Evolutionary conservation across 2,797 vertebrate species (phyloP), one percentile per base, ranked within the genome.

Genomic region (Lepidocolaptes lacrymiger): DNA sequence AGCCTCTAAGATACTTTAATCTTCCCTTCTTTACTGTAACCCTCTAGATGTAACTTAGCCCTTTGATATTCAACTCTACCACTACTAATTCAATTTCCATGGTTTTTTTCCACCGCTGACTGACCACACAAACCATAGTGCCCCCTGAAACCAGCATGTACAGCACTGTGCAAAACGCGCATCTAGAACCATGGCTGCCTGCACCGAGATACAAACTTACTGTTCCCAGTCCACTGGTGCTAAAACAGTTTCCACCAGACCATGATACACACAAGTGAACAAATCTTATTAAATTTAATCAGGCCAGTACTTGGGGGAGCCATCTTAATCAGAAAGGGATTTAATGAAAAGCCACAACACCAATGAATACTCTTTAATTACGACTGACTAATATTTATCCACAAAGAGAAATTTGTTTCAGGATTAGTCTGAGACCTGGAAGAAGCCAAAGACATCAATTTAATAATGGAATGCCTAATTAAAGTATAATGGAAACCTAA

Each of bases 401-500:
- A 97, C 96, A 97, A 97, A 97, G 94, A 97, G 85, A 89, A 97
- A 97, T 98, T 97, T 97, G 93, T 97, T 97, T 97, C 94, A 97
- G 95, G 94, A 97, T 98, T 97, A 97, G 93, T 93, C 88, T 96
- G 95, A 96, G 97, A 95, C 94, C 92, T 97, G 75, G 80, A 97
- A 95, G 97, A 96, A 97, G 96, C 91, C 89, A 95, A 96, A 97
- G 92, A 97, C 93, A 97, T 95, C 96, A 97, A 96, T 97, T 97
- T 94, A 97, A 98, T 98, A 97, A 98, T 89, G 85, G 93, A 97
- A 98, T 91, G 91, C 89, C 96, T 98, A 98, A 98, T 98, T 98
- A 97, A 97, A 97, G 93, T 91, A 97, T 97, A 98, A 98, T 97
- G 89, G 95, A 97, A 97, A 94, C 88, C 91, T 98, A 98, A 98